Evolutionary conservation across 2,888 invertebrate genomes (phyloP).

Genomic region (Drosophila barbarae): DNA sequence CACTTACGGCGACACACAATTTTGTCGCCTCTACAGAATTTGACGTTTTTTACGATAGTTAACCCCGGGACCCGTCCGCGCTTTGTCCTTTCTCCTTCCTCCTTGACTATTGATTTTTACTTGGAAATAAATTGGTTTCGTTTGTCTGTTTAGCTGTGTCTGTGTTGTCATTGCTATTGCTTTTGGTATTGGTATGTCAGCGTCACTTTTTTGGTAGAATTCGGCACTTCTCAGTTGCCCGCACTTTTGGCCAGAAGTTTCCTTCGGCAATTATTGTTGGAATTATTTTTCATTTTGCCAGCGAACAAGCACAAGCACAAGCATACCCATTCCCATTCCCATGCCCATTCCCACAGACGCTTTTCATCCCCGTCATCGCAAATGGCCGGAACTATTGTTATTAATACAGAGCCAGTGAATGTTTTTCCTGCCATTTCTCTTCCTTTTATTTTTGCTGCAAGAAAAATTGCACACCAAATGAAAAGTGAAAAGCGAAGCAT

Average conservation of each 20-base stretch:
- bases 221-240: conserved; percentile 27
- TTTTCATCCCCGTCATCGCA: conserved; percentile 20
- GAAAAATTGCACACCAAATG: conserved; percentile 60
- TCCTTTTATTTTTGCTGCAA: conserved; percentile 12
- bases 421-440: conserved; percentile 28
- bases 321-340: not conserved
- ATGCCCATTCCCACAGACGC: conserved; percentile 13
- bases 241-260: conserved; percentile 49
- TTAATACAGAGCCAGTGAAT: conserved; percentile 54
- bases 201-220: conserved; percentile 22
- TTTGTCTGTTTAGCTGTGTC: conserved; percentile 62
- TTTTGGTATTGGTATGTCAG: conserved; percentile 15
- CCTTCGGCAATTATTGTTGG: conserved; percentile 64
- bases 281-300: conserved; percentile 67
- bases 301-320: conserved; percentile 19
- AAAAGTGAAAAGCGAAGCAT: conserved; percentile 44
- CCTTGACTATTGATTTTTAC: conserved; percentile 70
- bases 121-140: conserved; percentile 74
- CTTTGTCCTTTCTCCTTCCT: conserved; percentile 1
- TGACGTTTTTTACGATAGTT: conserved; percentile 47
- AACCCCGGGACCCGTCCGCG: conserved; percentile 10
- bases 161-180: conserved; percentile 22
- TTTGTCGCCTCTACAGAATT: conserved; percentile 45
- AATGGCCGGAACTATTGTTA: conserved; percentile 59
- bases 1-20: conserved; percentile 28